Base-by-base conservation (phyloP, 1,140 invertebrate species). In the Antheraea mylitta region DNA sequence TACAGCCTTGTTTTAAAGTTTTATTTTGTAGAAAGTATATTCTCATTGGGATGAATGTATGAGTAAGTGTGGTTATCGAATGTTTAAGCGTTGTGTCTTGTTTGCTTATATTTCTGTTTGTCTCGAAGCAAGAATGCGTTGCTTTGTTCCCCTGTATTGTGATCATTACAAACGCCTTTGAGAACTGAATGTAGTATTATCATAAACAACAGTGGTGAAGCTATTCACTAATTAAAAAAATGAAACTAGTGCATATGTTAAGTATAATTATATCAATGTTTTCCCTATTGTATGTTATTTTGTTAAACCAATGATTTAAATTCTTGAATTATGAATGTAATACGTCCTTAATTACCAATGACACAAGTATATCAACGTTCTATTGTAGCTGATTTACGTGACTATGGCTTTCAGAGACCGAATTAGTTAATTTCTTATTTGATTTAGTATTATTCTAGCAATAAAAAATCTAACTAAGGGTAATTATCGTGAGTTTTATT, bases 141-240 rank as follows among this genome's bases (percentile, higher is more conserved):
- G 68, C 71, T 70, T 73, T 69, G 65, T 70, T 60, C 64, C 7
- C 48, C n/a, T 37, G 59, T 66, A 61, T 72, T 67, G 71, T 73
- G 58, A 73, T 73, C 71, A 67, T 59, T 69, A 73, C 45, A 53
- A 53, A 53, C 45, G 45, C 13, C 45, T 53, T 53, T 53, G 45
- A 53, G 45, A 53, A 9, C 2, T 16, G 45, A 53, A 13, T 53
- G 5, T 53, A 53, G 45, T 53, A 13, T 53, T 53, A 53, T 53
- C 6, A 53, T 53, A 53, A 53, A 53, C 45, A 16, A 2, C 13
- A 53, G 45, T 53, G 45, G 45, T 48, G 7, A 48, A 48, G 11
- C 7, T 9, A 48, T 48, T 48, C 13, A 48, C 45, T 13, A 48
- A 9, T 48, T 13, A 48, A 9, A 10, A 13, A 48, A 7, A 16